Evolutionary conservation across 1,140 invertebrate species (phyloP), one percentile per base, ranked within the genome.

Genomic region (Drosophila watanabei): DNA sequence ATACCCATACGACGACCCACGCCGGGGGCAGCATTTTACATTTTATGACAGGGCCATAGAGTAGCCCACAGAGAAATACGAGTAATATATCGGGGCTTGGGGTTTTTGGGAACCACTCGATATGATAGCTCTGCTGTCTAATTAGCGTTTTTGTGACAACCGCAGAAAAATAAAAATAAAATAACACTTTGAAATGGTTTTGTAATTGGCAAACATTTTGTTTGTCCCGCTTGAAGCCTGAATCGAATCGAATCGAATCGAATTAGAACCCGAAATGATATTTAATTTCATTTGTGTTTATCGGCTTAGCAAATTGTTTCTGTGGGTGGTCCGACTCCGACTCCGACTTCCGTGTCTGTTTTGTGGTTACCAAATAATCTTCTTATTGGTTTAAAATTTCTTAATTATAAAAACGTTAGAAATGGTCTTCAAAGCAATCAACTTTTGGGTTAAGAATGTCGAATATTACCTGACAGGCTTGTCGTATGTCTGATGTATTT

Each of bases 231-330:
- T 37, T 48, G 48, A n/a, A 37, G 46, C n/a, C n/a, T n/a, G n/a
- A n/a, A n/a, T n/a, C n/a, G n/a, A n/a, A n/a, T n/a, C 68, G 32
- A 68, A 68, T 45, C 46, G 52, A 69, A 54, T 33, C 48, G 54
- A 51, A 43, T 57, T 57, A 39, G 20, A 57, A 57, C 4, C 37
- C 9, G 24, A 61, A 73, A 61, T 52, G 32, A 75, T 73, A 73
- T 73, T 80, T 87, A 87, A 87, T 87, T 87, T 76, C 81, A 80
- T 77, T 86, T 69, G 73, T 80, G 68, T 82, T 87, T 82, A 87
- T 87, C 80, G 70, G 79, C 75, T 77, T 77, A 79, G 57, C 64
- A 78, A 78, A 70, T 61, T 69, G 64, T 59, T 59, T 66, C 61
- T 49, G 71, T 73, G 71, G 71, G 68, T 61, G 70, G 70, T 39